Evolutionary conservation across 2,113 vertebrate genomes (phyloP).

Genomic region (Macrotis lagotis): DNA sequence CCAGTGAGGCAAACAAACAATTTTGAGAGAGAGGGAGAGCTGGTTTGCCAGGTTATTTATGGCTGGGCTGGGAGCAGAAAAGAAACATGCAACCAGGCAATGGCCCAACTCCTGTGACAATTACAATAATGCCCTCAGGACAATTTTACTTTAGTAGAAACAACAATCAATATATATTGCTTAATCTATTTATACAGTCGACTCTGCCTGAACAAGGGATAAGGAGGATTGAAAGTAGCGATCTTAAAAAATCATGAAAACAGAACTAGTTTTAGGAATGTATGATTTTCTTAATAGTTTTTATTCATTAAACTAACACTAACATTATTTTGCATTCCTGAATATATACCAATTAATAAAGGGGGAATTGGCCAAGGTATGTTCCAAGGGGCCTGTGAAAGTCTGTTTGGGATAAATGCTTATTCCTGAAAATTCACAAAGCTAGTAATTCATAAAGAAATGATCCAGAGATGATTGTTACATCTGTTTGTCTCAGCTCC

Average conservation of each 20-base stretch:
- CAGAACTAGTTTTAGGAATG: neutral
- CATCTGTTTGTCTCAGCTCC: neutral
- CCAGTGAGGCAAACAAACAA: neutral
- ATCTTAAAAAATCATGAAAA: neutral
- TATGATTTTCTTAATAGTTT: neutral
- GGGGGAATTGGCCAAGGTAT: neutral
- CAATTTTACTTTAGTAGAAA: neutral
- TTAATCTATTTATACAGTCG: neutral
- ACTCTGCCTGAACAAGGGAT: neutral
- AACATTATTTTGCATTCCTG: neutral
- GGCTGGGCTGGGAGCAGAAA: neutral
- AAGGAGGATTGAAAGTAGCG: neutral
- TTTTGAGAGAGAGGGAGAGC: neutral
- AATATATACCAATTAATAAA: neutral
- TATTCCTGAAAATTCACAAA: neutral
- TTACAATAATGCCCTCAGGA: neutral
- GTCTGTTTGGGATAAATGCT: neutral
- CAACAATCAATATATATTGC: neutral
- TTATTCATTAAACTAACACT: neutral
- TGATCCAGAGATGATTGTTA: neutral
- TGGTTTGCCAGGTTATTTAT: neutral
- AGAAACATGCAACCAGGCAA: neutral
- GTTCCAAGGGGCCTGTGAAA: neutral
- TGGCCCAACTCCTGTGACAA: neutral
- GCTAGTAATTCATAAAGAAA: neutral